Evolutionary conservation across 2,888 invertebrate genomes (phyloP).

Genomic region (Belgica antarctica): DNA sequence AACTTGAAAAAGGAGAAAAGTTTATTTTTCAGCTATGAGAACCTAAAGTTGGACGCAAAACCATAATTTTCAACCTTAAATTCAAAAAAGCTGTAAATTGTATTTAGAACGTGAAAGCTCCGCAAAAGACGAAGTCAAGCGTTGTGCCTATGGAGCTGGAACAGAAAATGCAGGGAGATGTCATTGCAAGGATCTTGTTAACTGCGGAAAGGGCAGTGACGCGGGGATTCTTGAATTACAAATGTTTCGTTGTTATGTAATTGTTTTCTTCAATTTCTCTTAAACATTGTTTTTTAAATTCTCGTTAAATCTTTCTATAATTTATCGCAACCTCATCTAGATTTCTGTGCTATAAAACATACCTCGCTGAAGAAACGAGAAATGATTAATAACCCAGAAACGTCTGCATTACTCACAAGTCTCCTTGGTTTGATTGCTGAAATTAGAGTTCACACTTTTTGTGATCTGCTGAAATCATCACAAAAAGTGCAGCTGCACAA

Average conservation of each 20-base stretch:
- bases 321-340: no score
- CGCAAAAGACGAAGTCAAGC: no score
- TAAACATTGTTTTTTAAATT: no score
- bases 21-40: not conserved
- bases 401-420: not conserved
- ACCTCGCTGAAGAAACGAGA: not conserved
- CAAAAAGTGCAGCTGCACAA: not conserved
- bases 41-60: not conserved
- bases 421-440: slow-evolving; percentile 14
- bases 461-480: not conserved
- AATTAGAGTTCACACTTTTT: slow-evolving; percentile 2
- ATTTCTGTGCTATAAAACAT: not conserved
- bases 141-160: no score
- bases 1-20: not conserved
- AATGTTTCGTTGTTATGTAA: no score
- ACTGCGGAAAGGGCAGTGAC: no score
- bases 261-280: no score
- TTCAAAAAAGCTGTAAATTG: not conserved
- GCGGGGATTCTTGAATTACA: no score
- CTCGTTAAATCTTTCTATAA: no score
- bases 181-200: no score
- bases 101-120: slow-evolving; percentile 1
- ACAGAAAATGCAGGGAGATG: no score
- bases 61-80: not conserved
- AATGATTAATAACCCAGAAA: not conserved